phyloP scores from a whole-genome alignment of 2,888 invertebrate species.

The Eupsilia transversa region DNA sequence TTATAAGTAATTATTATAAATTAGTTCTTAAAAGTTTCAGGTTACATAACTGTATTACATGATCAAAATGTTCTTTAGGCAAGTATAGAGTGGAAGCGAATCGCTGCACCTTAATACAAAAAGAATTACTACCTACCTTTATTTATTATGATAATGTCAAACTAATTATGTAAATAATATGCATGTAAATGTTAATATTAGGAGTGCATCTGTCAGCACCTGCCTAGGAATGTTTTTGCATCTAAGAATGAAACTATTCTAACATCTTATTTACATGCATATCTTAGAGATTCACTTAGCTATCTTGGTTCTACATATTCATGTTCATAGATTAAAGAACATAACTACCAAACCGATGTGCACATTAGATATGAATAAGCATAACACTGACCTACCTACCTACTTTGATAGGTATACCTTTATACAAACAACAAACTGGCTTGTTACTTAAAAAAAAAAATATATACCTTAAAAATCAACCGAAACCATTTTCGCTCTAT shows the following conservation, averaged over 20 bases:
- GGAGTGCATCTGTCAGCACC: conserved; percentile 25
- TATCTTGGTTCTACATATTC: not conserved
- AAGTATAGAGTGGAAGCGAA: not conserved
- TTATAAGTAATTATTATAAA: no score
- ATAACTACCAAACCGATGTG: not conserved
- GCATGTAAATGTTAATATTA: not conserved
- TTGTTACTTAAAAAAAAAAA: no score
- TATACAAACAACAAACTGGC: no score
- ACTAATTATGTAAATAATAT: conserved; percentile 18
- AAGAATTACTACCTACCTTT: not conserved
- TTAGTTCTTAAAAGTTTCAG: not conserved
- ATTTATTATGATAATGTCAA: not conserved
- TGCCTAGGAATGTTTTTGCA: conserved; percentile 12
- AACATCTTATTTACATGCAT: not conserved
- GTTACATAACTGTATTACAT: not conserved
- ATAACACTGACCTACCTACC: no score
- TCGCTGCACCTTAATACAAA: not conserved
- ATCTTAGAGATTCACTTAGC: not conserved
- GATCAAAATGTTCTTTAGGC: not conserved
- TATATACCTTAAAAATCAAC: not conserved
- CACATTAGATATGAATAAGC: not conserved
- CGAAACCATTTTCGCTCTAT: not conserved
- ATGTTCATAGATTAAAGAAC: not conserved
- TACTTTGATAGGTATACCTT: no score
- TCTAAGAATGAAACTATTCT: not conserved